Conservation (phyloP, 2,797 vertebrate genomes). For the Phyllotis vaccarum region DNA sequence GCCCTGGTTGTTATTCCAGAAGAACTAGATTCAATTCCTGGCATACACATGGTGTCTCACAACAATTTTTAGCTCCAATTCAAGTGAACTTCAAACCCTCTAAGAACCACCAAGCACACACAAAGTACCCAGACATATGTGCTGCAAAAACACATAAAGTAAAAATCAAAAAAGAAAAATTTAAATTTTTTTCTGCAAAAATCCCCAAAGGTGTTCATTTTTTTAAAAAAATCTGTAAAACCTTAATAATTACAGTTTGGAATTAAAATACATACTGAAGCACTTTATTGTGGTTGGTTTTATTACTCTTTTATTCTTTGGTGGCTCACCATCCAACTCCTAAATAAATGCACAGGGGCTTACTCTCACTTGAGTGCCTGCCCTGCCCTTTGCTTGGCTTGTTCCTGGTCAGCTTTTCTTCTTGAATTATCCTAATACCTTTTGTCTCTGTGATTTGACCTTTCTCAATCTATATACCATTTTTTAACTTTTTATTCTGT, state of each 20-base stretch:
- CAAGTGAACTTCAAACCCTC: neutral
- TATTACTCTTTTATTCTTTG: too few species aligned
- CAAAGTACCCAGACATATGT: neutral
- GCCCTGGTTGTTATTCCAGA: neutral
- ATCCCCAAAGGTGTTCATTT: slow-evolving; percentile 23
- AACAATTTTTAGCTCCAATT: neutral
- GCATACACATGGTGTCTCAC: neutral
- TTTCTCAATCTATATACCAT: neutral
- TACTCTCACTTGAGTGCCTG: too few species aligned
- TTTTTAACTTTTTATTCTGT: neutral
- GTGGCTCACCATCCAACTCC: too few species aligned
- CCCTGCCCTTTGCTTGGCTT: neutral
- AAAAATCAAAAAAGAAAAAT: neutral
- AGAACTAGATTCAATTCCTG: neutral
- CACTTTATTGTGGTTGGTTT: neutral
- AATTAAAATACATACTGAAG: slow-evolving; percentile 19
- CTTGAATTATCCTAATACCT: neutral
- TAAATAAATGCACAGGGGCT: too few species aligned
- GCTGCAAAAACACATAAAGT: neutral
- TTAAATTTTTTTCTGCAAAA: slow-evolving; percentile 7
- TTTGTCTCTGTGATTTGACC: neutral
- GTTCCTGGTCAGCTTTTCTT: neutral
- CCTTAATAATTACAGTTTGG: neutral
- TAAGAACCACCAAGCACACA: neutral
- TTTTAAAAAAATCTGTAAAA: too few species aligned